These are phyloP conservation scores for Drosophila bunnanda DNA, from an alignment of 2,888 invertebrate genomes.

Conservation along the genomic window DNA sequence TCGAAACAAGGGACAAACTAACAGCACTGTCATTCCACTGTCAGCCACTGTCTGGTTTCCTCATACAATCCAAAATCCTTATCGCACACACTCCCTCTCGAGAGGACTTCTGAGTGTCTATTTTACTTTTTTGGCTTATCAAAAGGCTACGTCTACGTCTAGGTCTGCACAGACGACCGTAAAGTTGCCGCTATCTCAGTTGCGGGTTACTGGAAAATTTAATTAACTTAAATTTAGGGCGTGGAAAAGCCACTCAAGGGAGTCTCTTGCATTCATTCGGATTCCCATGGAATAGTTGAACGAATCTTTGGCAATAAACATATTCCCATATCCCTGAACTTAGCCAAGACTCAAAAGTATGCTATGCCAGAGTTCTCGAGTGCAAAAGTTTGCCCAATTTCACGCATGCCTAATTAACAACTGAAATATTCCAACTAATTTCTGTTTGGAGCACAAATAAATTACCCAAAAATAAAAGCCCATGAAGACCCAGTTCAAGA, in stretches of 20 bases:
- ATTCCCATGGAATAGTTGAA: conserved; percentile 21
- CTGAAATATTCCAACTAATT: conserved; percentile 77
- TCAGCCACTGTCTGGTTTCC: conserved; percentile 38
- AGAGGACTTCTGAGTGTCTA: conserved; percentile 22
- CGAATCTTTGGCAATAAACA: conserved; percentile 28
- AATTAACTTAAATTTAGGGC: conserved; percentile 78
- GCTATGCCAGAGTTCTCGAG: conserved; percentile 18
- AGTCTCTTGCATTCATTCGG: background rate
- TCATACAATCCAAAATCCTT: conserved; percentile 55
- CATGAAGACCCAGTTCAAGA: conserved; percentile 35
- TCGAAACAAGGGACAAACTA: background rate
- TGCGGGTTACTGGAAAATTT: conserved; percentile 70
- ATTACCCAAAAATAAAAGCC: conserved; percentile 61
- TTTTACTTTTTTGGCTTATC: conserved; percentile 51
- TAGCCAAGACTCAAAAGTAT: conserved; percentile 42
- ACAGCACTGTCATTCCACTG: conserved; percentile 10
- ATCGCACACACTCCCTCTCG: conserved; percentile 55
- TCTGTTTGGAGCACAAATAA: conserved; percentile 63
- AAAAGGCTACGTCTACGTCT: conserved; percentile 50
- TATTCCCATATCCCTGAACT: conserved; percentile 14
- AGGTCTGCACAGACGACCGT: conserved; percentile 56
- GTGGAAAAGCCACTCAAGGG: conserved; percentile 23
- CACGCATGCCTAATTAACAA: conserved; percentile 78
- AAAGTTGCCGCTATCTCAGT: conserved; percentile 70
- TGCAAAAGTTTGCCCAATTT: conserved; percentile 63